These are phyloP conservation scores for Pedicia rivosa DNA, from an alignment of 2,888 invertebrate species.

Conservation along the genomic window DNA sequence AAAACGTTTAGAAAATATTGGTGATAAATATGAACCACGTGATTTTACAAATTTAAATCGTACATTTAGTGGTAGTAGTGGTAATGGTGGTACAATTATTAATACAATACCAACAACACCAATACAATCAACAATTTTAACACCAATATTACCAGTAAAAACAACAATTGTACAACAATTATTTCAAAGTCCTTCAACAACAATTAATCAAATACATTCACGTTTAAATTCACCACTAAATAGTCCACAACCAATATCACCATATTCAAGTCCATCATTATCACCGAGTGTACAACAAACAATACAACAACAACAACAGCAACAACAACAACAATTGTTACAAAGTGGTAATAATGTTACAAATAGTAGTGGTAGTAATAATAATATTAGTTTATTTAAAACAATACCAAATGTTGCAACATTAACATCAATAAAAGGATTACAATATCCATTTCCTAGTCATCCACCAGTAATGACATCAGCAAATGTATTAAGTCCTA, in stretches of 20 bases:
- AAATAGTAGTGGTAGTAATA: not conserved
- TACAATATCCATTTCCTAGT: conserved; percentile 65
- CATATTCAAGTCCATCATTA: conserved; percentile 29
- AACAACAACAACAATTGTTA: conserved; percentile 9
- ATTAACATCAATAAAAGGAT: conserved; percentile 25
- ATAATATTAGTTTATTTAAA: conserved; percentile 7
- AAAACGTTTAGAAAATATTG: conserved; percentile 75
- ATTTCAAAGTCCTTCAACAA: conserved; percentile 13
- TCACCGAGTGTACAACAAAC: conserved; percentile 20
- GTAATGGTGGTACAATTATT: not conserved
- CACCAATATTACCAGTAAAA: conserved; percentile 16
- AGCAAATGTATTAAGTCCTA: conserved; percentile 24
- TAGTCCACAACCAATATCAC: conserved; percentile 28
- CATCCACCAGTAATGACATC: conserved; percentile 43
- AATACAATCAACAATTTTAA: conserved; percentile 18
- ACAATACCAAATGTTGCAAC: conserved; percentile 11
- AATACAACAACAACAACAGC: too few relatives aligned
- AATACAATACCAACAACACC: conserved; percentile 11
- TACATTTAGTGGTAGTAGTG: too few relatives aligned
- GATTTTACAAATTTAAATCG: conserved; percentile 14
- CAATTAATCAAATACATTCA: conserved; percentile 10
- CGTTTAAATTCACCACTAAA: conserved; percentile 30
- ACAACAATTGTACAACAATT: too few relatives aligned
- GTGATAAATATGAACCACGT: conserved; percentile 63
- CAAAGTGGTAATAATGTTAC: conserved; percentile 9